Conservation (phyloP, 2,888 invertebrate genomes). For the Tenthredo scrophulariae region DNA sequence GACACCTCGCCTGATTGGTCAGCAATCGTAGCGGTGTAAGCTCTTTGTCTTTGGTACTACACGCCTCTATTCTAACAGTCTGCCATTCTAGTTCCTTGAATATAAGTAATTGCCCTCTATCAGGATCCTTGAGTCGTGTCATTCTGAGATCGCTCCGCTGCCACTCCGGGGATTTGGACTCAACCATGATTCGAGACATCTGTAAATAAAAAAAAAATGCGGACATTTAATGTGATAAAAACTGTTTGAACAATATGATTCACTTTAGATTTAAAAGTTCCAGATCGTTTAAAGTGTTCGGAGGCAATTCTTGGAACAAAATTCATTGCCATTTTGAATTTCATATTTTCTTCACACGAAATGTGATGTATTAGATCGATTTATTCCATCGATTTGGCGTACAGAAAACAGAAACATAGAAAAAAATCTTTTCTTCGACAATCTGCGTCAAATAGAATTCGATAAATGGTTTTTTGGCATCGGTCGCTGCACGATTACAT, state of each 20-base stretch:
- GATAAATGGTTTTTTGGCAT: no score
- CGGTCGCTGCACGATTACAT: no score
- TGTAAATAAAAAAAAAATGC: slow-evolving; percentile 75
- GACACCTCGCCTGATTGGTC: slow-evolving; percentile 95
- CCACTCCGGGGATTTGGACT: slow-evolving; percentile 96
- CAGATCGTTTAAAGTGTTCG: not conserved
- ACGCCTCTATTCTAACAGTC: slow-evolving; percentile 96
- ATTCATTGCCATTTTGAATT: not conserved
- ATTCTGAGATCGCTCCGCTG: slow-evolving; percentile 91
- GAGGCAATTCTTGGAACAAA: not conserved
- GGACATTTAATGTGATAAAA: slow-evolving; percentile 43
- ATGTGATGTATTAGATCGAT: not conserved
- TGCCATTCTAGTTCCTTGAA: slow-evolving; percentile 99
- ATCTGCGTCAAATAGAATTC: no score
- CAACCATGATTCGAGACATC: slow-evolving; percentile 95
- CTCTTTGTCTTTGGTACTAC: slow-evolving; percentile 87
- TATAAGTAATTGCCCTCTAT: slow-evolving; percentile 93
- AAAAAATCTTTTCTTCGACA: not conserved
- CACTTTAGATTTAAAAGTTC: not conserved
- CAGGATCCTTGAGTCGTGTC: slow-evolving; percentile 94
- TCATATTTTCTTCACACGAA: not conserved
- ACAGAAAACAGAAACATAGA: not conserved
- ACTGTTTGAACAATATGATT: slow-evolving; percentile 10
- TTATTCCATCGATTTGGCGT: not conserved
- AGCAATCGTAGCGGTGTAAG: slow-evolving; percentile 94